These are phyloP conservation scores for Myotis lucifugus DNA, from an alignment of 2,113 vertebrate species.

Conservation along the genomic window DNA sequence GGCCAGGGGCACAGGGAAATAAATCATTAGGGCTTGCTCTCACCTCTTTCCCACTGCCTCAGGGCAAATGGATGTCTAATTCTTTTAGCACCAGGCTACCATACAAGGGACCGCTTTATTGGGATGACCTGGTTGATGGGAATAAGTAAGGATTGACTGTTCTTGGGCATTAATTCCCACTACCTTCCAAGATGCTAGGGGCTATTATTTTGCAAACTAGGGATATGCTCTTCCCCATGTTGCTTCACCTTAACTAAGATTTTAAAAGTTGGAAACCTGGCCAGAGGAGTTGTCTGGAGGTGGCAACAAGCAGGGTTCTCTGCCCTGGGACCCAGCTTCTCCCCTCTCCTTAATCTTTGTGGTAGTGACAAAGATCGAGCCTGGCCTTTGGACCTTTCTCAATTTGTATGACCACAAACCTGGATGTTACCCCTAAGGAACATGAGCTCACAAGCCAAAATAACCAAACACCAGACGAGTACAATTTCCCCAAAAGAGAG, in stretches of 20 bases:
- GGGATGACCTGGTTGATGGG: neutral
- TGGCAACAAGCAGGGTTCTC: neutral
- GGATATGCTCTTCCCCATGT: neutral
- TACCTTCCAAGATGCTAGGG: accelerated
- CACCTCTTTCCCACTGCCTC: neutral
- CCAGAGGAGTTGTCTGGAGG: neutral
- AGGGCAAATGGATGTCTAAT: neutral
- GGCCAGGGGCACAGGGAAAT: too few relatives aligned
- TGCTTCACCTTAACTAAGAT: neutral
- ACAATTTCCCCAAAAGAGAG: neutral
- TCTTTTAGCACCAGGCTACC: neutral
- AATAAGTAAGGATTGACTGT: neutral
- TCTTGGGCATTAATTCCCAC: neutral
- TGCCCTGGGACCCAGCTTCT: neutral
- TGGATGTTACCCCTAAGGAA: neutral
- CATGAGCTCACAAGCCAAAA: neutral
- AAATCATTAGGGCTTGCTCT: neutral
- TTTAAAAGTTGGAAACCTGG: neutral
- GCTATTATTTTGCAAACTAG: neutral
- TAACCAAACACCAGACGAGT: neutral
- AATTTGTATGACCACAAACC: neutral
- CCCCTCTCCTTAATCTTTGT: neutral
- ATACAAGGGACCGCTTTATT: neutral
- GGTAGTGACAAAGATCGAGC: neutral
- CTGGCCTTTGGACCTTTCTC: neutral